A percentile compares a stretch with the other conserved stretches of the same genome.
Evolutionary conservation across 2,113 vertebrate genomes (phyloP).

Genomic region (Origma solitaria): DNA sequence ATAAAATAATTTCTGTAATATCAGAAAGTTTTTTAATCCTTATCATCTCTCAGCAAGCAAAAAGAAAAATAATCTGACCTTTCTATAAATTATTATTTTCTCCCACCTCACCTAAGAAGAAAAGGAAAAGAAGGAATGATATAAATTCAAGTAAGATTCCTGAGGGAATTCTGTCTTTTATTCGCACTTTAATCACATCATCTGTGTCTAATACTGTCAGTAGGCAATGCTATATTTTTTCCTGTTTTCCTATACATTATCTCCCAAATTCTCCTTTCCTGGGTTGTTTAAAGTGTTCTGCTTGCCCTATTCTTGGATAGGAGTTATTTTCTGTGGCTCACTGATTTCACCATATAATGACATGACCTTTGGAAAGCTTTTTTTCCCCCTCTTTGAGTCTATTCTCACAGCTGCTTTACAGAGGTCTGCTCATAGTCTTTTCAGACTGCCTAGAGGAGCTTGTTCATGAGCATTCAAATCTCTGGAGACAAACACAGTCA

Average conservation of each 20-base stretch:
- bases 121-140: not conserved
- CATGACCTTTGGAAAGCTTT: not conserved
- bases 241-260: not conserved
- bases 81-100: not conserved
- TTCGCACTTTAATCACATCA: constrained; percentile 1
- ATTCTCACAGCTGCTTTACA: not conserved
- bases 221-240: not conserved
- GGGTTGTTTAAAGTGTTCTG: not conserved
- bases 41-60: not conserved
- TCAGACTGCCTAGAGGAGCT: not conserved
- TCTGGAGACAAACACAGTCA: not conserved
- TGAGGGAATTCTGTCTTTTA: not conserved
- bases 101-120: not conserved
- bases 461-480: not conserved
- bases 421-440: not conserved
- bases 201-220: not conserved
- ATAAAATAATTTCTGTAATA: not conserved
- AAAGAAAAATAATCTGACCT: not conserved
- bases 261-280: not conserved
- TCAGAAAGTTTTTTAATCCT: not conserved
- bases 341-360: not conserved
- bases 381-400: not conserved
- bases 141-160: not conserved
- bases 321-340: not conserved
- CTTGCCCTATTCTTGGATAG: not conserved